A percentile compares a stretch with the other conserved stretches of the same genome.
Conservation (phyloP, 2,888 invertebrate species). For the Volucella inanis region DNA sequence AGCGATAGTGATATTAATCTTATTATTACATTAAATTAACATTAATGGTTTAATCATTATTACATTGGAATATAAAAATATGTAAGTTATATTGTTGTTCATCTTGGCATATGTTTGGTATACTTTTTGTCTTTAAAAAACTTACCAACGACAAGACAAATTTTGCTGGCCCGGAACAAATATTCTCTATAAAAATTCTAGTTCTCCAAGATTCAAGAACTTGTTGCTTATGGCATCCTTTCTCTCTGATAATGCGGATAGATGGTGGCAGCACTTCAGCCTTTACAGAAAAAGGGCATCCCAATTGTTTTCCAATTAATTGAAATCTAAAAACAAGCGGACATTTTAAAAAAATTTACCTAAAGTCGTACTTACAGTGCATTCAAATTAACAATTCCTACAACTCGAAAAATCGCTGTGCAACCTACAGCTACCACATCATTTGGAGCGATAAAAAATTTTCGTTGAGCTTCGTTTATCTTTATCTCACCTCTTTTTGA, state of each 20-base stretch:
- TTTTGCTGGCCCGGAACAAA: conserved; percentile 78
- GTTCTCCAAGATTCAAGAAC: conserved; percentile 76
- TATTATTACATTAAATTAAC: too few relatives aligned
- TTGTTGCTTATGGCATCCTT: conserved; percentile 70
- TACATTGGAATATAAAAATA: too few relatives aligned
- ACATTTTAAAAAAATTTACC: neutral
- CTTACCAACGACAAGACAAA: conserved; percentile 78
- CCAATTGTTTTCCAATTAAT: conserved; percentile 77
- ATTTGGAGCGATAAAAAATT: conserved; percentile 77
- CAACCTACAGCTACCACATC: conserved; percentile 74
- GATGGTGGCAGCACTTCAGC: conserved; percentile 78
- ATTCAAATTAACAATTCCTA: conserved; percentile 76
- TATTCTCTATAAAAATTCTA: conserved; percentile 79
- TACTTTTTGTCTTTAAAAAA: neutral
- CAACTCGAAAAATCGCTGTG: conserved; percentile 76
- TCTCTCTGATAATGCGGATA: conserved; percentile 75
- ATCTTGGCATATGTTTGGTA: too few relatives aligned
- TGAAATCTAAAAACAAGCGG: conserved; percentile 75
- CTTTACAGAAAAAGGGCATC: conserved; percentile 77
- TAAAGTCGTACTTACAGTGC: conserved; percentile 76
- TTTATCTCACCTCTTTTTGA: conserved; percentile 75
- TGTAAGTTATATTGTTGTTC: too few relatives aligned
- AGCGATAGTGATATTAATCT: too few relatives aligned
- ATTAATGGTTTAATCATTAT: too few relatives aligned
- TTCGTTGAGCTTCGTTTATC: conserved; percentile 78